These are phyloP conservation scores for Acyrthosiphon pisum DNA, from an alignment of 1,140 invertebrate species.

Conservation along the genomic window DNA sequence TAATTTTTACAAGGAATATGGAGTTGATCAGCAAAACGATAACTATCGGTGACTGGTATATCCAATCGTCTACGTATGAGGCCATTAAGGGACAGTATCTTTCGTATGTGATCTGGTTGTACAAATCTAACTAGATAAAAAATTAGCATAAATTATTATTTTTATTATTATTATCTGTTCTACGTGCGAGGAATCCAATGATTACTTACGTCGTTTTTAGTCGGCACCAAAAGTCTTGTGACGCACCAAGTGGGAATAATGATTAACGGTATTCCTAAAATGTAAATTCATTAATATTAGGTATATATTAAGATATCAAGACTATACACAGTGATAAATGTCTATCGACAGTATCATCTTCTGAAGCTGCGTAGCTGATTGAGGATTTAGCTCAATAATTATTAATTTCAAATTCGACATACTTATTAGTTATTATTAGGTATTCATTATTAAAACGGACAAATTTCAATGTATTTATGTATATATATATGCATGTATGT, in stretches of 20 bases:
- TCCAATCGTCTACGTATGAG: conserved; percentile 32
- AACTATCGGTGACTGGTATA: conserved; percentile 39
- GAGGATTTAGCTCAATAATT: too few relatives aligned
- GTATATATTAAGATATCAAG: background rate
- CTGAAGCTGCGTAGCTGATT: too few relatives aligned
- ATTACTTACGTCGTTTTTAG: conserved; percentile 46
- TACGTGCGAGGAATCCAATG: too few relatives aligned
- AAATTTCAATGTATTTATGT: too few relatives aligned
- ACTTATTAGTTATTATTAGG: too few relatives aligned
- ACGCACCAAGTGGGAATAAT: conserved; percentile 51
- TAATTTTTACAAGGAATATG: conserved; percentile 34
- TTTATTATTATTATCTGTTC: background rate
- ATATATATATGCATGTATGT: too few relatives aligned
- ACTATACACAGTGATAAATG: background rate
- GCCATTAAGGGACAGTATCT: conserved; percentile 42
- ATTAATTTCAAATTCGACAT: too few relatives aligned
- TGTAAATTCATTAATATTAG: background rate
- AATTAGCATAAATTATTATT: background rate
- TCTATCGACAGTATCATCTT: background rate
- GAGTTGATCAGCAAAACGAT: conserved; percentile 32
- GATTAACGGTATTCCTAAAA: conserved; percentile 40
- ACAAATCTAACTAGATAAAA: conserved; percentile 12
- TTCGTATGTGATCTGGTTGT: conserved; percentile 49
- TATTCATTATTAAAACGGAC: too few relatives aligned
- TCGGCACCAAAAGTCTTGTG: conserved; percentile 30